These are phyloP conservation scores for Parthenolecanium corni DNA, from an alignment of 2,888 invertebrate genomes.

Conservation along the genomic window DNA sequence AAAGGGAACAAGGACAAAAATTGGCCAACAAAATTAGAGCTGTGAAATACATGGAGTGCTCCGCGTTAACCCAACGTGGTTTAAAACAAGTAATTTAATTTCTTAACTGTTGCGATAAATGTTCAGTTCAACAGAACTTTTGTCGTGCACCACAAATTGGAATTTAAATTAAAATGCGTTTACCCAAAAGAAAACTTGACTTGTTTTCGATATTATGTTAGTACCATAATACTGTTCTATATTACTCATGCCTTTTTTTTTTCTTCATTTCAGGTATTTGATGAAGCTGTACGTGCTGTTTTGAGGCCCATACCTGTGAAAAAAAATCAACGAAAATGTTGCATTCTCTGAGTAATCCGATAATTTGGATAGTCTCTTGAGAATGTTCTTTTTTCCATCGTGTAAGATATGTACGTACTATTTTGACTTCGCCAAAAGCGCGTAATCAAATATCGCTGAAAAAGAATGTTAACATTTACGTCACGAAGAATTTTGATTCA, in stretches of 20 bases:
- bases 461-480: no score
- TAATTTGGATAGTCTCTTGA: constrained; percentile 6
- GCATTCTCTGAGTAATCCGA: constrained; percentile 36
- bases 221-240: no score
- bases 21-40: constrained; percentile 97
- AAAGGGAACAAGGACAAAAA: constrained; percentile 95
- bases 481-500: no score
- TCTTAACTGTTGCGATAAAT: background rate
- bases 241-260: no score
- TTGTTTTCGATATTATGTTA: no score
- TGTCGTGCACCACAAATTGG: no score
- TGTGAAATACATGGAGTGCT: constrained; percentile 98
- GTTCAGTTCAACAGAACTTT: background rate
- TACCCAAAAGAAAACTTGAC: no score
- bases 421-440: background rate
- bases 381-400: no score
- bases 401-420: background rate
- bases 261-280: constrained; percentile 66
- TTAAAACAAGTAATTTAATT: constrained; percentile 67
- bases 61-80: constrained; percentile 95
- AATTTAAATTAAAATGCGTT: no score
- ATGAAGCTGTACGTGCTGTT: constrained; percentile 95
- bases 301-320: constrained; percentile 93
- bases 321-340: constrained; percentile 81
- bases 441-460: background rate